Evolutionary conservation across 1,140 invertebrate species (phyloP).

Genomic region (Whitmania pigra): DNA sequence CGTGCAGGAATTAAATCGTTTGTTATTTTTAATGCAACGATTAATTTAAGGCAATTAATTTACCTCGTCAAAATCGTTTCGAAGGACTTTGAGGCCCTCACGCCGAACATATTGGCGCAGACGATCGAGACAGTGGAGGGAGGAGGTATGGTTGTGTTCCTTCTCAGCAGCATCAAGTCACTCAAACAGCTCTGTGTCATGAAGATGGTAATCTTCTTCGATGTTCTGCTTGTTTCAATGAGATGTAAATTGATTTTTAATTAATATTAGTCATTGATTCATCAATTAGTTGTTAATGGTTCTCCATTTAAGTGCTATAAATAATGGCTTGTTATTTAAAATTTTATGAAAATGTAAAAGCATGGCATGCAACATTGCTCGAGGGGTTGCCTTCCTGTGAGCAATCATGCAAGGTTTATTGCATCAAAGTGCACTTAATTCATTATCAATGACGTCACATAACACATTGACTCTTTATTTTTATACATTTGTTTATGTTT

Average conservation of each 20-base stretch:
- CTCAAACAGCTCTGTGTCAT: slow-evolving; percentile 89
- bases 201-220: slow-evolving; percentile 57
- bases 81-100: slow-evolving; percentile 95
- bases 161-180: slow-evolving; percentile 69
- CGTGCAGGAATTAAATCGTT: not conserved
- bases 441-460: too few species aligned
- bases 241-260: too few species aligned
- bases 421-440: too few species aligned
- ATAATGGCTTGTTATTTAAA: slow-evolving; percentile 4
- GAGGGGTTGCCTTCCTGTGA: too few species aligned
- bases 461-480: too few species aligned
- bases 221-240: too few species aligned
- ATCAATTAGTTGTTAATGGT: not conserved
- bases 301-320: not conserved
- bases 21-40: not conserved
- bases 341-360: too few species aligned
- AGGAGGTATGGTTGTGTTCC: slow-evolving; percentile 78
- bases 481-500: not conserved
- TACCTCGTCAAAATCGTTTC: slow-evolving; percentile 16
- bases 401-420: too few species aligned
- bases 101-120: slow-evolving; percentile 91
- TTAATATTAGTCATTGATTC: too few species aligned
- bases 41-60: too few species aligned
- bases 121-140: slow-evolving; percentile 98
- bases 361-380: too few species aligned